phyloP scores from a whole-genome alignment of 2,797 vertebrate species.

The Acestrorhynchus altus region DNA sequence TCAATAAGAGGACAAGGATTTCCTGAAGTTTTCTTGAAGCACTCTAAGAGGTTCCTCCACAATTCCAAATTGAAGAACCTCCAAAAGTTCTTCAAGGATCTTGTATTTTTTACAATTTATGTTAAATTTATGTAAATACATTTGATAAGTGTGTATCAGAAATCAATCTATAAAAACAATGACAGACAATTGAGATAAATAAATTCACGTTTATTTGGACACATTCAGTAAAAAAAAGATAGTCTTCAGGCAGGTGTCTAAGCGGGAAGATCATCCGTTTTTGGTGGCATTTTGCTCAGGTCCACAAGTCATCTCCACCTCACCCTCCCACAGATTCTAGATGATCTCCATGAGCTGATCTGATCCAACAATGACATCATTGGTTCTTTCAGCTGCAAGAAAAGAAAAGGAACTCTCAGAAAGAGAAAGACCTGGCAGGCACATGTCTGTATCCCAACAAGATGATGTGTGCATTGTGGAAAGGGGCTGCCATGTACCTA shows the following conservation, averaged over 20 bases:
- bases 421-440: slow-evolving; percentile 20
- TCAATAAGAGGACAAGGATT: no score
- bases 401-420: slow-evolving; percentile 49
- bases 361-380: slow-evolving; percentile 95
- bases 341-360: slow-evolving; percentile 99
- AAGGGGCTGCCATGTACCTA: background rate
- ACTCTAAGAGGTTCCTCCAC: no score
- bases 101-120: no score
- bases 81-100: no score
- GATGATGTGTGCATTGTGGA: slow-evolving; percentile 27
- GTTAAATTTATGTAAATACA: no score
- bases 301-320: background rate
- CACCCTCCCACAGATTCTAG: slow-evolving; percentile 67
- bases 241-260: slow-evolving; percentile 23
- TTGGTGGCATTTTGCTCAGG: slow-evolving; percentile 51
- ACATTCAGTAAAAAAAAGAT: slow-evolving; percentile 56
- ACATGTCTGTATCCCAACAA: slow-evolving; percentile 1
- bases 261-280: slow-evolving; percentile 35
- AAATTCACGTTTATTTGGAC: slow-evolving; percentile 74
- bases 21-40: no score
- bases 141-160: no score
- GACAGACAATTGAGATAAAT: slow-evolving; percentile 59
- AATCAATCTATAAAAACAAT: no score
- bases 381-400: slow-evolving; percentile 88
- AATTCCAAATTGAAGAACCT: no score